Percentiles rank a stretch among this genome's conserved stretches.
These are phyloP conservation scores for Penelope pileata DNA, from an alignment of 2,113 vertebrate species.

Conservation along the genomic window DNA sequence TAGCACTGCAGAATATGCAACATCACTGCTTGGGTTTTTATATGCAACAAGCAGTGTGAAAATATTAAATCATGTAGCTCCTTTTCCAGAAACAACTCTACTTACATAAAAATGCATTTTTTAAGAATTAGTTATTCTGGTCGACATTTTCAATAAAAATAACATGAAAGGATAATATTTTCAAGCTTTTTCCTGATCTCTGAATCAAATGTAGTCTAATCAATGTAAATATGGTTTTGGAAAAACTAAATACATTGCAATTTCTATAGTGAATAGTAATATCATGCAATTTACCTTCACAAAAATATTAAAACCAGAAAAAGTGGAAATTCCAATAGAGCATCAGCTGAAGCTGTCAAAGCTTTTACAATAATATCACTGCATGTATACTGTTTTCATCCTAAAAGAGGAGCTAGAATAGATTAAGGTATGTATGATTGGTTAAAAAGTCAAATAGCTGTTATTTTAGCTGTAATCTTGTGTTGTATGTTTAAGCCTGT, in stretches of 20 bases:
- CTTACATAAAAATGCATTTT: background rate
- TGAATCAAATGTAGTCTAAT: conserved; percentile 27
- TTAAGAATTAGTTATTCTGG: background rate
- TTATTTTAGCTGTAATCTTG: conserved; percentile 12
- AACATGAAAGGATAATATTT: conserved; percentile 40
- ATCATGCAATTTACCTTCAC: conserved; percentile 31
- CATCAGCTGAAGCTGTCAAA: conserved; percentile 38
- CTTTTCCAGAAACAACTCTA: conserved; percentile 14
- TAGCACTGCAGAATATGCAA: background rate
- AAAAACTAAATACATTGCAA: conserved; percentile 23
- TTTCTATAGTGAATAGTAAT: conserved; percentile 45
- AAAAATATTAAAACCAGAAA: conserved; percentile 44
- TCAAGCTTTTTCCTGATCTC: conserved; percentile 34
- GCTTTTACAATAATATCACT: background rate
- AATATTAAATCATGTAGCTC: conserved; percentile 7
- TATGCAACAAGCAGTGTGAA: background rate
- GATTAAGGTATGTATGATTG: conserved; percentile 23
- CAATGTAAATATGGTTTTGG: conserved; percentile 34
- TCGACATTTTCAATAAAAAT: conserved; percentile 50
- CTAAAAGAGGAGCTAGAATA: conserved; percentile 19
- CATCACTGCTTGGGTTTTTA: background rate
- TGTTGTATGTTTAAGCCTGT: background rate
- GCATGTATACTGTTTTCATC: background rate
- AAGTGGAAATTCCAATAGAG: conserved; percentile 34
- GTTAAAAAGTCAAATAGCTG: conserved; percentile 40